These are phyloP conservation scores for Diprion similis DNA, from an alignment of 1,140 invertebrate genomes.

Conservation along the genomic window DNA sequence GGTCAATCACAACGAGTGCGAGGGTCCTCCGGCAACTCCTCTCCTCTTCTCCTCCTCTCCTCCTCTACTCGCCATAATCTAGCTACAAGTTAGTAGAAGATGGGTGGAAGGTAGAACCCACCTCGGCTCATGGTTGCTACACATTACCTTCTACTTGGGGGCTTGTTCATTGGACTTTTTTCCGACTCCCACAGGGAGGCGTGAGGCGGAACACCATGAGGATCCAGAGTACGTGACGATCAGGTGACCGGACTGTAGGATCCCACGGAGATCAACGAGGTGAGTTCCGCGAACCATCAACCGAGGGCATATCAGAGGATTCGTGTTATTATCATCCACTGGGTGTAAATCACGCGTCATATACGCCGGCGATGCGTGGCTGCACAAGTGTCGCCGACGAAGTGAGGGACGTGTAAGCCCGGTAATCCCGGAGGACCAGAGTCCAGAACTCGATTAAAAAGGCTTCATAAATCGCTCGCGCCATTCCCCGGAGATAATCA, in stretches of 20 bases:
- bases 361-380: no score
- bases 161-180: neutral
- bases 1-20: slow-evolving; percentile 6
- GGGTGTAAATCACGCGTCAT: neutral
- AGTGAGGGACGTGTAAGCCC: neutral
- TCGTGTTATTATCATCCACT: neutral
- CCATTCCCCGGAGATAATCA: neutral
- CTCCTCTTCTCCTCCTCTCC: no score
- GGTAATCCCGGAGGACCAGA: neutral
- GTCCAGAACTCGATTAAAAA: neutral
- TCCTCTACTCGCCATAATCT: no score
- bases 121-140: neutral
- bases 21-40: neutral
- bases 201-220: neutral
- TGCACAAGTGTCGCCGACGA: no score
- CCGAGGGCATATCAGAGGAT: neutral
- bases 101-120: no score
- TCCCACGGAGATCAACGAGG: neutral
- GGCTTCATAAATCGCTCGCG: neutral
- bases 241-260: neutral
- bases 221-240: neutral
- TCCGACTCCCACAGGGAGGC: neutral
- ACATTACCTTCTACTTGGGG: neutral
- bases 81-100: no score
- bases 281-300: neutral